Percentiles rank a stretch among this genome's conserved stretches.
These are phyloP conservation scores for Syngnathus acus DNA, from an alignment of 2,797 vertebrate species.

Conservation along the genomic window DNA sequence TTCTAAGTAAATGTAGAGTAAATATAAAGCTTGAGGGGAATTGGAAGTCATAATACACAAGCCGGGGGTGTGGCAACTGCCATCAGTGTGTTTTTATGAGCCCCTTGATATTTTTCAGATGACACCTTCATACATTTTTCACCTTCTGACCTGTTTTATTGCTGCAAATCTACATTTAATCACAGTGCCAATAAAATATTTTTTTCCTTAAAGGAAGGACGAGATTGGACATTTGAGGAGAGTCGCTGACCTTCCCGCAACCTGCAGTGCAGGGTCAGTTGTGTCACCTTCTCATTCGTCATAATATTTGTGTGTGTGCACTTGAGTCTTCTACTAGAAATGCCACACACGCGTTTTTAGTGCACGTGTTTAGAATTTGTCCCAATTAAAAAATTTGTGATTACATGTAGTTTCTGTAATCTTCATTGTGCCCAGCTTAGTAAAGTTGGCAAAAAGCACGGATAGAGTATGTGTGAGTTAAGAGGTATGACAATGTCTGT, in stretches of 20 bases:
- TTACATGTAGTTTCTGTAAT: background rate
- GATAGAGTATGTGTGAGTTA: no score
- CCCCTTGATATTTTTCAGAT: constrained; percentile 26
- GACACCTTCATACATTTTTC: constrained; percentile 24
- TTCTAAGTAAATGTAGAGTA: background rate
- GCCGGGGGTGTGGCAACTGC: background rate
- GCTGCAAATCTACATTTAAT: constrained; percentile 42
- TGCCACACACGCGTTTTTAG: no score
- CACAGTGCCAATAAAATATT: constrained; percentile 28
- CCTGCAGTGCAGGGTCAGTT: constrained; percentile 74
- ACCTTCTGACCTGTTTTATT: constrained; percentile 36
- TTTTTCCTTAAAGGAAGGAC: constrained; percentile 14
- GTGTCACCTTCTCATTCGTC: constrained; percentile 77
- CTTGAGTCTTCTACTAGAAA: background rate
- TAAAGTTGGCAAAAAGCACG: no score
- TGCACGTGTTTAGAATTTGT: background rate
- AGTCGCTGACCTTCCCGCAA: constrained; percentile 75
- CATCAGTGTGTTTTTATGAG: constrained; percentile 26
- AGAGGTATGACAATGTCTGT: no score
- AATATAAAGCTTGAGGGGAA: background rate
- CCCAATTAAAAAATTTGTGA: background rate
- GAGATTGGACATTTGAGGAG: constrained; percentile 14
- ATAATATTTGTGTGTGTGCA: constrained; percentile 53
- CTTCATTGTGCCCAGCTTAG: background rate
- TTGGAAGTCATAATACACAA: constrained; percentile 6